phyloP scores from a whole-genome alignment of 2,113 vertebrate genomes.

The Rhea americana region DNA sequence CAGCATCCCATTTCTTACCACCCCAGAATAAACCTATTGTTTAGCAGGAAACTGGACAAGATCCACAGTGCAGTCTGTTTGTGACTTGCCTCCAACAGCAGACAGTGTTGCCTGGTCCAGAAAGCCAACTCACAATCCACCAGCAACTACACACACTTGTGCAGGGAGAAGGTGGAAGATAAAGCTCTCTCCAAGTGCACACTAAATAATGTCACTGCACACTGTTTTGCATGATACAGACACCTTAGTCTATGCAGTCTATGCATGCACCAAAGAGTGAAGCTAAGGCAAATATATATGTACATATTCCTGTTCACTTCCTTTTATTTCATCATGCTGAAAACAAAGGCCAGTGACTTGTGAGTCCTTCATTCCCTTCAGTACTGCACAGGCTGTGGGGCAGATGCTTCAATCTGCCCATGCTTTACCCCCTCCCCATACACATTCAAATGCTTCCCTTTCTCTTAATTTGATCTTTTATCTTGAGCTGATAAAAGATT shows the following conservation, averaged over 20 bases:
- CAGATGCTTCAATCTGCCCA: not conserved
- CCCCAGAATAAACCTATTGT: not conserved
- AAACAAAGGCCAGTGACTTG: not conserved
- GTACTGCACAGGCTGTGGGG: not conserved
- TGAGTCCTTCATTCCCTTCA: not conserved
- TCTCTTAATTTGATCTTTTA: slow-evolving; percentile 36
- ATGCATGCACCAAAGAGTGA: not conserved
- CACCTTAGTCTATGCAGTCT: not conserved
- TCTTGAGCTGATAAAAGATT: not conserved
- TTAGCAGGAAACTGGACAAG: not conserved
- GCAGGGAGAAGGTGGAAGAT: not conserved
- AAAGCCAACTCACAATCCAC: not conserved
- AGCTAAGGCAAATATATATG: not conserved
- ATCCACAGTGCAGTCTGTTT: not conserved
- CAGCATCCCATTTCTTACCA: not conserved
- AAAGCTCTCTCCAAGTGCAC: not conserved
- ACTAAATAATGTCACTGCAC: not conserved
- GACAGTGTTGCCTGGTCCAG: not conserved
- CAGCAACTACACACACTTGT: not conserved
- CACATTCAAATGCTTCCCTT: not conserved
- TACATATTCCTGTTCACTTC: not conserved
- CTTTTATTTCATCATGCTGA: not conserved
- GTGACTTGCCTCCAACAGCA: not conserved
- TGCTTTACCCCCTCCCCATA: not conserved
- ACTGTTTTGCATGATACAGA: not conserved